Percentiles rank a stretch among this genome's conserved stretches.
These are phyloP conservation scores for Stichopus chloronotus DNA, from an alignment of 35 echinoderm and acorn worm genomes.

Conservation along the genomic window DNA sequence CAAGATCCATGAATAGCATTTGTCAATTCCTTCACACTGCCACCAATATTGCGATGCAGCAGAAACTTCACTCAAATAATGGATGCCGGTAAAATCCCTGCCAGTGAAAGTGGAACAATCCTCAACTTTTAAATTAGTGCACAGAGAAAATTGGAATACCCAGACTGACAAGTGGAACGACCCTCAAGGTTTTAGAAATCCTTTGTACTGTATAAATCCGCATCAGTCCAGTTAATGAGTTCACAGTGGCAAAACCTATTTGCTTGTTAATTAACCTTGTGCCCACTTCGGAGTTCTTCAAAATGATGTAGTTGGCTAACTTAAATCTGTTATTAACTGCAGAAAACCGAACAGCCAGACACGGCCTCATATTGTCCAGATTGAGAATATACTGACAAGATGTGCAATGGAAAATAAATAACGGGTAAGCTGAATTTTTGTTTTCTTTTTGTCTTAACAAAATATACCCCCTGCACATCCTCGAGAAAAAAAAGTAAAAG, in stretches of 20 bases:
- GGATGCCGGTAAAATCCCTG: not conserved
- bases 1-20: too few species aligned
- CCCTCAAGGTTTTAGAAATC: not conserved
- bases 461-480: too few species aligned
- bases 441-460: too few species aligned
- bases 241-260: not conserved
- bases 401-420: too few species aligned
- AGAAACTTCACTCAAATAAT: not conserved
- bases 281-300: not conserved
- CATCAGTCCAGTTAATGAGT: not conserved
- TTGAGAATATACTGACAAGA: too few species aligned
- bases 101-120: not conserved
- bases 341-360: too few species aligned
- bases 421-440: too few species aligned
- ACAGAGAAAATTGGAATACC: not conserved
- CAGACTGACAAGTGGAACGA: not conserved
- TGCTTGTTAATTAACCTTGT: not conserved
- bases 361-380: too few species aligned
- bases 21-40: not conserved
- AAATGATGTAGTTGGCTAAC: too few species aligned
- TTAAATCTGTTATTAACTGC: too few species aligned
- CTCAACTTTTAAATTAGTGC: not conserved
- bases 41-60: not conserved
- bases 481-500: too few species aligned
- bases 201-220: not conserved